Percentiles rank a stretch among this genome's conserved stretches.
phyloP scores from a whole-genome alignment of 2,797 vertebrate species.

The Clarias platycephalus region DNA sequence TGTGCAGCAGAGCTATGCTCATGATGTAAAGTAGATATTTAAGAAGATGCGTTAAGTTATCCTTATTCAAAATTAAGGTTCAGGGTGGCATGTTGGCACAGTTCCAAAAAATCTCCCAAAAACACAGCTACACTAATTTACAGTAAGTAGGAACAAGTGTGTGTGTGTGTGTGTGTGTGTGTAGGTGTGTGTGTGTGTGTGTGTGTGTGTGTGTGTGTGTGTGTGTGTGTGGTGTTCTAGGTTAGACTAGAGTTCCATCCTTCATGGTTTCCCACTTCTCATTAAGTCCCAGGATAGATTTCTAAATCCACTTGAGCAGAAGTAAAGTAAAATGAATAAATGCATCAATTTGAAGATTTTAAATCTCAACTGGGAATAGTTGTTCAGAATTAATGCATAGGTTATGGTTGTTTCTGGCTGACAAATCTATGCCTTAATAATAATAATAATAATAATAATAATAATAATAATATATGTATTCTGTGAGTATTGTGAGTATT shows the following conservation, averaged over 20 bases:
- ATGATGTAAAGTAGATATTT: neutral
- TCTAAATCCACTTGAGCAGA: neutral
- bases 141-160: too few species aligned
- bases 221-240: neutral
- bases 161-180: too few species aligned
- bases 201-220: too few species aligned
- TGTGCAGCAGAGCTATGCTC: neutral
- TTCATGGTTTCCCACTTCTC: neutral
- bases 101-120: neutral
- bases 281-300: neutral
- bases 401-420: neutral
- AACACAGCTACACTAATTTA: neutral
- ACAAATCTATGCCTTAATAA: too few species aligned
- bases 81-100: too few species aligned
- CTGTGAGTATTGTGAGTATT: too few species aligned
- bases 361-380: constrained; percentile 1
- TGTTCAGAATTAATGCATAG: neutral
- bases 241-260: neutral
- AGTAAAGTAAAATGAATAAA: neutral
- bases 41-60: too few species aligned
- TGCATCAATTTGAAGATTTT: neutral
- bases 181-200: too few species aligned
- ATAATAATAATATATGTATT: too few species aligned
- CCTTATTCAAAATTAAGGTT: neutral
- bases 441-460: too few species aligned